Percentiles rank a stretch among this genome's conserved stretches.
Conservation (phyloP, 2,888 invertebrate species). For the Melipona bicolor region DNA sequence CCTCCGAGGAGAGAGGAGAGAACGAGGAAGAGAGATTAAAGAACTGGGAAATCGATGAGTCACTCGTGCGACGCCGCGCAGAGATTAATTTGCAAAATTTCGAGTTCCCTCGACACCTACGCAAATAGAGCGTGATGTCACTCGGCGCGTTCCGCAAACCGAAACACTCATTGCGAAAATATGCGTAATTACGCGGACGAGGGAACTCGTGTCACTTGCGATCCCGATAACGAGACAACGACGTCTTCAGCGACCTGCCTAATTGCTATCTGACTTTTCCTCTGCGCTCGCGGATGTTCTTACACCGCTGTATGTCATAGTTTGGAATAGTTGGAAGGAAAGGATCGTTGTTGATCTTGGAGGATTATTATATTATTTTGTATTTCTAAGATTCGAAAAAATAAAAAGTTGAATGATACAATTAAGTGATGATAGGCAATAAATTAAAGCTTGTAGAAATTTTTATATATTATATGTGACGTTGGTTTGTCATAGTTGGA, state of each 20-base stretch:
- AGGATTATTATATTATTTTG: too few species aligned
- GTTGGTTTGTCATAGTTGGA: neutral
- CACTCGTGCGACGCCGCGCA: conserved; percentile 1
- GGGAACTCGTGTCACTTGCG: conserved; percentile 22
- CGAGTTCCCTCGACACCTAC: conserved; percentile 50
- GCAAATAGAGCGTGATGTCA: conserved; percentile 57
- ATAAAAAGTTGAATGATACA: too few species aligned
- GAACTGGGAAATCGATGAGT: conserved; percentile 25
- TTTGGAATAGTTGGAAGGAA: neutral
- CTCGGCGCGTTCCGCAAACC: conserved; percentile 9
- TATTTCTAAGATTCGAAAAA: too few species aligned
- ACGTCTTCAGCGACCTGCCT: neutral
- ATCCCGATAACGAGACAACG: conserved; percentile 44
- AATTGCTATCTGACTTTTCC: conserved; percentile 1
- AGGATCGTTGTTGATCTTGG: too few species aligned
- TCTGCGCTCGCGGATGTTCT: neutral
- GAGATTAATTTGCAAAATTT: conserved; percentile 49
- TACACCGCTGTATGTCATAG: neutral
- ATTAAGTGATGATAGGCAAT: too few species aligned
- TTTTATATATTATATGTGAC: neutral
- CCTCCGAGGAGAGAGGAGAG: neutral
- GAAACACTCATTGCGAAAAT: conserved; percentile 49
- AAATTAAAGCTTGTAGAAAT: too few species aligned
- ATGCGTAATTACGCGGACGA: conserved; percentile 53
- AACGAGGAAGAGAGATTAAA: neutral